These are phyloP conservation scores for Callocephalon fimbriatum DNA, from an alignment of 2,113 vertebrate species.

Conservation along the genomic window DNA sequence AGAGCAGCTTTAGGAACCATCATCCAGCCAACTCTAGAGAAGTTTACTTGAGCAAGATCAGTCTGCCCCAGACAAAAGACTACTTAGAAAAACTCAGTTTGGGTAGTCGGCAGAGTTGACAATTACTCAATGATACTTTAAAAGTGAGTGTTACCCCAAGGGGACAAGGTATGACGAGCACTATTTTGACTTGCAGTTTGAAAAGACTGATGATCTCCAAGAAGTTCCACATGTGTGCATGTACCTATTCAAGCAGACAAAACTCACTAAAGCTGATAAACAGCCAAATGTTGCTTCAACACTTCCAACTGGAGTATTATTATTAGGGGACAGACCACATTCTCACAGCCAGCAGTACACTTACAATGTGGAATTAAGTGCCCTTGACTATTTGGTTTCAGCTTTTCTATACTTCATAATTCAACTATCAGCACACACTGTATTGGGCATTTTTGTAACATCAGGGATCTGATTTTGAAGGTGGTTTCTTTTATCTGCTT, in stretches of 20 bases:
- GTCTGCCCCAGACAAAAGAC: neutral
- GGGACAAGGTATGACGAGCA: neutral
- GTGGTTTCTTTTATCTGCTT: neutral
- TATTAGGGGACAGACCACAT: neutral
- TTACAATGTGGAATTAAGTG: fast-evolving
- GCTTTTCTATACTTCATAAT: neutral
- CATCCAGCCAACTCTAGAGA: neutral
- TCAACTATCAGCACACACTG: neutral
- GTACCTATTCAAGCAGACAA: neutral
- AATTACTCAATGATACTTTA: neutral
- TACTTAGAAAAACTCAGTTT: neutral
- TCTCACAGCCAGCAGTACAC: neutral
- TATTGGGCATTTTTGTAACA: neutral
- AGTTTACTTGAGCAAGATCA: neutral
- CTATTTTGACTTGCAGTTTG: neutral
- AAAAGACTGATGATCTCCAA: neutral
- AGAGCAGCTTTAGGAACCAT: neutral
- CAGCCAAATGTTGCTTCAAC: neutral
- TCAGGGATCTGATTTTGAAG: neutral
- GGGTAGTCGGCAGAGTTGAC: neutral
- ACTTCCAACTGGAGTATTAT: neutral
- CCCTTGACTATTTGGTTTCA: neutral
- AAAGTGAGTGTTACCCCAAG: neutral
- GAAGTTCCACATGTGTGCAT: neutral
- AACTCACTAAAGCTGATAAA: neutral